Base-by-base conservation (phyloP, 2,113 vertebrate species). In the Chionodraco myersi region DNA sequence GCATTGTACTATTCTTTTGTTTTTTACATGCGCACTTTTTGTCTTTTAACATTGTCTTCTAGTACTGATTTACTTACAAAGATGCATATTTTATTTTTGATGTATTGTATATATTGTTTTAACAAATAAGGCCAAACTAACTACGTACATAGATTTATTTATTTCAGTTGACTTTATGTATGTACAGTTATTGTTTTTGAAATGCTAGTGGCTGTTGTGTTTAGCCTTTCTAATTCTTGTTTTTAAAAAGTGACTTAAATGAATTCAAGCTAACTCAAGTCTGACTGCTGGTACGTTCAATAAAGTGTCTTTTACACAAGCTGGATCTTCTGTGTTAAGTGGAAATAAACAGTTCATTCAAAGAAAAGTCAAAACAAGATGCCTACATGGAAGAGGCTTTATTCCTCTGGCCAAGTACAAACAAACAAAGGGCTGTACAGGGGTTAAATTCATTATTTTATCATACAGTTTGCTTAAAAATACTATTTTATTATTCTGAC, bases 291-390 rank as follows among this genome's bases (percentile, higher is more conserved):
- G 91, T 91, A 92, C 78, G 57, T 87, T 91, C 82, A 93, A 86
- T 92, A 92, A 94, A 91, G 80, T 87, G 81, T 92, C 88, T 92
- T 91, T 91, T 93, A 87, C 85, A 91, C 75, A 84, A 88, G 53
- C 7, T 52, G 10, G 18, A 12, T 53, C 14, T 18, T 52, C 49
- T 18, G 7, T 79, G 2, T 53, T 74, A 60, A 44, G 34, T 77
- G 62, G 8, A 13, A 65, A 60, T 44, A 9, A 81, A 73, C 6
- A 34, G 5, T 41, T 57, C 3, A 74, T 3, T 13, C 7, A 75
- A 1, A 30, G 30, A 30, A 74, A 77, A 78, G 14, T 56, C 15
- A 44, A 10, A 15, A 61, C 59, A 57, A 56, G 7, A 60, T 26
- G 45, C 30, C 34, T 65, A 63, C 63, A 75, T 18, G 64, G 84